Evolutionary conservation across 2,797 vertebrate species (phyloP), one percentile per base, ranked within the genome.

Genomic region (Erethizon dorsatum): DNA sequence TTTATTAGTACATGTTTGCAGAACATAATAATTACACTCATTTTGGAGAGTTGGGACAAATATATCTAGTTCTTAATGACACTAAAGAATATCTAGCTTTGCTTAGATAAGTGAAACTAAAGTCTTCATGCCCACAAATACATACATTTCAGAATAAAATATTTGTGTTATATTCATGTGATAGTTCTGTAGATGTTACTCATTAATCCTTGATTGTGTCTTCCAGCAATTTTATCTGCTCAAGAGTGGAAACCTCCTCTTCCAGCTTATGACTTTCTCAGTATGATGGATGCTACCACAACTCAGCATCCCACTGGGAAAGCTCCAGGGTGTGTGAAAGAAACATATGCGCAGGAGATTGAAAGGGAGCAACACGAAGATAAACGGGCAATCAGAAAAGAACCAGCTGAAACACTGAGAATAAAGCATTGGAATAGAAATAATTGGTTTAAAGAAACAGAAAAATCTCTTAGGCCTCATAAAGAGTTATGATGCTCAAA

Each of bases 201-300:
- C 9, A 41, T 86, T 95, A 20, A 97, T 26, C 0, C 0, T 80
- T 77, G 22, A 0, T 92, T 96, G 1, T 90, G 0, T 97, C 90
- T 97, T 63, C 57, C 93, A 99, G 99, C 99, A 90, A 97, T 96
- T 96, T 98, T 99, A 97, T 98, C 98, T 4, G 99, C 98, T 37
- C 98, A 99, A 31, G 98, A 98, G 47, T 99, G 99, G 99, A 98
- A 98, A 82, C 99, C 99, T 15, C 98, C 98, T 1, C 98, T 99
- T 65, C 98, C 99, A 0, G 99, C 99, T 80, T 99, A 99, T 0
- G 97, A 99, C 98, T 99, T 99, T 97, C 99, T 99, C 47, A 98
- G 98, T 89, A 98, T 99, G 98, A 99, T 99, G 99, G 99, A 99
- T 88, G 95, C 93, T 1, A 93, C 99, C 0, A 28, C 97, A 2